Evolutionary conservation across 1,140 invertebrate species (phyloP), one percentile per base, ranked within the genome.

Genomic region (Achroia grisella): DNA sequence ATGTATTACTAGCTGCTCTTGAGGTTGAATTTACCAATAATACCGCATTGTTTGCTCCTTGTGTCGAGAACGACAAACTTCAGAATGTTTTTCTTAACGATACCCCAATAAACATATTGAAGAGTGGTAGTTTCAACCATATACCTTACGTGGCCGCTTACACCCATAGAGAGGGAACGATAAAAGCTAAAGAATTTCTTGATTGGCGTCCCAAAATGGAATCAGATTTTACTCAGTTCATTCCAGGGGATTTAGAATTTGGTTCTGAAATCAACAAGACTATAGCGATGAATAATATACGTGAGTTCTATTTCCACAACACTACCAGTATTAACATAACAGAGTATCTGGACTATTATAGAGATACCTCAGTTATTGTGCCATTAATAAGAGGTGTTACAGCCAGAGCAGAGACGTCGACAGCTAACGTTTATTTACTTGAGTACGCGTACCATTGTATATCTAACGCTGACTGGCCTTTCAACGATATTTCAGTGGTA

Each of bases 281-380:
- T 3, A 44, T 42, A 10, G 49, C 56, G 5, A 56, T 60, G 0
- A 52, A 67, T 31, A 40, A 13, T 3, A 69, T 85, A 27, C 52
- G 67, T 10, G 52, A 66, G 4, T 71, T 66, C 39, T 85, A 85
- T 44, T 82, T 80, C 14, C 41, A 43, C 2, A 59, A 69, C 11
- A 62, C 52, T n/a, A 15, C 39, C 4, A 63, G 59, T 30, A 76
- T 77, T 62, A 66, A 56, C 36, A 77, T 81, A 34, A 62, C 75
- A 43, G 75, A 81, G 49, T 85, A 59, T 39, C 63, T 85, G 14
- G 69, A 74, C 9, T 85, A 73, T 36, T 52, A 74, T 17, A 78
- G 81, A 32, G 80, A 85, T 36, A 64, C 65, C 13, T 57, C 71
- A n/a, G 50, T 78, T 13, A 41, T 70, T 4, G 51, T 76, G 2